Conservation (phyloP, 2,113 vertebrate species). For the Leptosomus discolor region DNA sequence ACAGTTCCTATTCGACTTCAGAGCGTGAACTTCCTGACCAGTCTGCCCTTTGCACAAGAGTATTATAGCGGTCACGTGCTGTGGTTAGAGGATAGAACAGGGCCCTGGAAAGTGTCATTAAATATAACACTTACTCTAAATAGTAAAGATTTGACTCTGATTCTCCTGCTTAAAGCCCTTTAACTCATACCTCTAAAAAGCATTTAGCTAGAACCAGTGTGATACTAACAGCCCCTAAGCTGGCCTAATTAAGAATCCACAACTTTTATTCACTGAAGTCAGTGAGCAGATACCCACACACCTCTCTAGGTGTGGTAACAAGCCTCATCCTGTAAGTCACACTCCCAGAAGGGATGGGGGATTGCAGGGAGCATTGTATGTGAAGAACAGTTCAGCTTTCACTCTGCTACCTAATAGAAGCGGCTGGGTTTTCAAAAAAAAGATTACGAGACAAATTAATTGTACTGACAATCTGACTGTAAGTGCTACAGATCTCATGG, state of each 20-base stretch:
- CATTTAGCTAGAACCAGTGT: not conserved
- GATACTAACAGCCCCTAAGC: not conserved
- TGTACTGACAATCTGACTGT: not conserved
- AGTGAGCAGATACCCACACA: not conserved
- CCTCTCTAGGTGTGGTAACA: not conserved
- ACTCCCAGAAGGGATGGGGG: not conserved
- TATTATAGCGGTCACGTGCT: accelerated
- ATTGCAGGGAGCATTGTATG: too few relatives aligned
- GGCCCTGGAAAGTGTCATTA: not conserved
- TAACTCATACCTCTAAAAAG: not conserved
- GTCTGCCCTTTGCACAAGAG: not conserved
- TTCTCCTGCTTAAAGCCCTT: not conserved
- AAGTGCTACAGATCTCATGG: too few relatives aligned
- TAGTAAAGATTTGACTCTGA: not conserved
- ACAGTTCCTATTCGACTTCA: not conserved
- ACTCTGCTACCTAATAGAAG: not conserved
- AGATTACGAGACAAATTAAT: not conserved
- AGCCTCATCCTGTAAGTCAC: not conserved
- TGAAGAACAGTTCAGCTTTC: not conserved
- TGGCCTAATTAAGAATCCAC: not conserved
- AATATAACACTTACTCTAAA: not conserved
- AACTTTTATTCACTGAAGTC: not conserved
- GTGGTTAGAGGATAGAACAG: not conserved
- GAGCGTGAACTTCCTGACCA: not conserved
- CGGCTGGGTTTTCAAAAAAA: not conserved